A percentile compares a stretch with the other conserved stretches of the same genome.
Conservation (phyloP, 2,113 vertebrate species). For the Mus pahari region DNA sequence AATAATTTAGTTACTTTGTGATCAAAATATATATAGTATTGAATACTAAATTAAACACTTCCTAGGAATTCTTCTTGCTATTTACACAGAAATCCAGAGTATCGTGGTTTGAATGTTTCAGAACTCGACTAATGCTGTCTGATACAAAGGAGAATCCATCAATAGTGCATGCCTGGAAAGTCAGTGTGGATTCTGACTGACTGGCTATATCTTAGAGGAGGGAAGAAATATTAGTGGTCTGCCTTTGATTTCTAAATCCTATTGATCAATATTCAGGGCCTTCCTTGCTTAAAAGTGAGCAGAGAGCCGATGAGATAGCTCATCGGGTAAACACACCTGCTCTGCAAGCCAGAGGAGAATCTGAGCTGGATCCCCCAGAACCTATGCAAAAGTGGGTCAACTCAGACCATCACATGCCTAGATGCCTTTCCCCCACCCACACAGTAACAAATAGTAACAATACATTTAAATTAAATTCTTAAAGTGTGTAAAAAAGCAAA, state of each 20-base stretch:
- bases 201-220: constrained; percentile 8
- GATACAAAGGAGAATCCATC: neutral
- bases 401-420: no score
- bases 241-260: constrained; percentile 26
- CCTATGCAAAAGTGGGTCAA: neutral
- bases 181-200: neutral
- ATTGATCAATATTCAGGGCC: neutral
- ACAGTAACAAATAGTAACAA: no score
- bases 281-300: constrained; percentile 7
- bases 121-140: neutral
- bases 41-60: constrained; percentile 60
- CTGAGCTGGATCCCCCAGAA: neutral
- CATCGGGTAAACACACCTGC: neutral
- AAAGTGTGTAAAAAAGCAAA: constrained; percentile 9
- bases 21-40: constrained; percentile 38
- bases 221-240: neutral
- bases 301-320: neutral
- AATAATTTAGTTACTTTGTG: constrained; percentile 49
- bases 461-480: neutral
- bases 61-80: constrained; percentile 33
- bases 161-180: constrained; percentile 20
- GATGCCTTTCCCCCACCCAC: neutral
- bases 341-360: neutral
- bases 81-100: constrained; percentile 40
- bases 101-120: neutral